Percentiles rank a stretch among this genome's conserved stretches.
phyloP scores from a whole-genome alignment of 2,113 vertebrate species.

The Phoenicopterus ruber region DNA sequence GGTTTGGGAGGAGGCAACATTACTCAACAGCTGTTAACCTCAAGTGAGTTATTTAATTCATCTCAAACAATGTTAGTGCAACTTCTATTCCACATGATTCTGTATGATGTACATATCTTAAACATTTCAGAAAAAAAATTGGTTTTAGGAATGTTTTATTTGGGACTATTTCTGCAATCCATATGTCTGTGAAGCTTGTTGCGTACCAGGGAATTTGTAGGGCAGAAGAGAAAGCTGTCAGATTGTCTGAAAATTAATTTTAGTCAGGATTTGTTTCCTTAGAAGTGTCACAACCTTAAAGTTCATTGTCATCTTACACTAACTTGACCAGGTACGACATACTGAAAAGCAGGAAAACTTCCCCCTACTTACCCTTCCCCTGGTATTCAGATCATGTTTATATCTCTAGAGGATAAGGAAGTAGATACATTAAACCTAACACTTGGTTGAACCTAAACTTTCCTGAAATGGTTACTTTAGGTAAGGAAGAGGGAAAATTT shows the following conservation, averaged over 20 bases:
- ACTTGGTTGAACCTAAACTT: background rate
- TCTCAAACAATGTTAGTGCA: background rate
- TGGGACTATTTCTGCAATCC: background rate
- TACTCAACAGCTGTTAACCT: constrained; percentile 9
- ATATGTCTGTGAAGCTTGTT: background rate
- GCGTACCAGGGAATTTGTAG: background rate
- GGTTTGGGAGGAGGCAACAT: background rate
- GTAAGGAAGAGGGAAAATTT: background rate
- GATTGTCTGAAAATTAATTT: background rate
- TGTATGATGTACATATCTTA: background rate
- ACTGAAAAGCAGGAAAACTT: background rate
- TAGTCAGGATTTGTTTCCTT: background rate
- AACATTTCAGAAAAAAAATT: background rate
- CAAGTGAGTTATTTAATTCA: background rate
- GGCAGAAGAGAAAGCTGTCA: background rate
- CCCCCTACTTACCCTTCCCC: background rate
- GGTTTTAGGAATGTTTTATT: background rate
- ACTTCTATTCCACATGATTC: background rate
- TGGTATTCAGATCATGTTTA: background rate
- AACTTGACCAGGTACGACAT: background rate
- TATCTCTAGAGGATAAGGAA: background rate
- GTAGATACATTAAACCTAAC: background rate
- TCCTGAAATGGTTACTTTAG: background rate
- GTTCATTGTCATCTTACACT: background rate
- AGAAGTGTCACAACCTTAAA: background rate